A percentile compares a stretch with the other conserved stretches of the same genome.
These are phyloP conservation scores for Samia ricini DNA, from an alignment of 1,140 invertebrate genomes.

Conservation along the genomic window DNA sequence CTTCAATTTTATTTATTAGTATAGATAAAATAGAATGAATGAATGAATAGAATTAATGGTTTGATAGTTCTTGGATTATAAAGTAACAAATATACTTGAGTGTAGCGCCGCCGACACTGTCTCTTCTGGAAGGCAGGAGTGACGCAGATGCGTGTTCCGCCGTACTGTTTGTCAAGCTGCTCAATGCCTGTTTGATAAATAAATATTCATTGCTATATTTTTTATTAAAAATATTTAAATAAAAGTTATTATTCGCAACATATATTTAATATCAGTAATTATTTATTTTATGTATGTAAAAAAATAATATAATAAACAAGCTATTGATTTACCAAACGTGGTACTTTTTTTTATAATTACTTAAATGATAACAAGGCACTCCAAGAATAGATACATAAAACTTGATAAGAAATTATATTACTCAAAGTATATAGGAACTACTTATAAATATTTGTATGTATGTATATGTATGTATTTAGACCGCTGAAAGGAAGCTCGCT, in stretches of 20 bases:
- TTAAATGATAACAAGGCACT: neutral
- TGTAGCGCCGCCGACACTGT: constrained; percentile 80
- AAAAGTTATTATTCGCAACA: neutral
- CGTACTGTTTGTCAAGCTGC: constrained; percentile 80
- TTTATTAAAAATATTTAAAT: neutral
- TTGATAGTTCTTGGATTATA: no score
- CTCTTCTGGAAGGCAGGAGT: constrained; percentile 82
- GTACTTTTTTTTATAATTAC: neutral
- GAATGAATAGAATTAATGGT: no score
- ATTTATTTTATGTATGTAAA: neutral
- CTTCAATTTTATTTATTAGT: no score
- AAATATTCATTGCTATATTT: neutral
- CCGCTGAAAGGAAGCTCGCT: neutral
- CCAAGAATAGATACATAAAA: neutral
- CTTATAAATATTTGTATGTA: neutral
- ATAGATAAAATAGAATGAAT: no score
- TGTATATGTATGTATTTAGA: neutral
- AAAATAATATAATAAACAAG: neutral
- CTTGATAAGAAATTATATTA: neutral
- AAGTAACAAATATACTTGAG: constrained; percentile 54
- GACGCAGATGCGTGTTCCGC: constrained; percentile 77
- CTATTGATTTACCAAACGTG: neutral
- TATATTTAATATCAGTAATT: neutral
- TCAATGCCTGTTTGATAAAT: constrained; percentile 80
- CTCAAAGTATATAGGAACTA: neutral